These are phyloP conservation scores for Lycaon pictus DNA, from an alignment of 2,113 vertebrate species.

Conservation along the genomic window DNA sequence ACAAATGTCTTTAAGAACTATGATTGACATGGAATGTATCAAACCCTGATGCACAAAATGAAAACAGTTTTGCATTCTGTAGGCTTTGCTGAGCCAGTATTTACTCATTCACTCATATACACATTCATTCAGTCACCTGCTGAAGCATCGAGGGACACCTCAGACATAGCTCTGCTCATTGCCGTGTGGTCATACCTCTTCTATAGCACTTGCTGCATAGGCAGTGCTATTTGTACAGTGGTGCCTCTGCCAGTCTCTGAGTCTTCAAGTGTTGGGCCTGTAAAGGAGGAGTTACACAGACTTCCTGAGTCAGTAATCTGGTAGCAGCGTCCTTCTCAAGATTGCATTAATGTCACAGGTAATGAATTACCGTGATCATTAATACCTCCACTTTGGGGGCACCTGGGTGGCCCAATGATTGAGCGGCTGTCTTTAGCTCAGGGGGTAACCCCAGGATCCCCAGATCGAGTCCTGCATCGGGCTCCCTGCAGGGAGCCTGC, in stretches of 20 bases:
- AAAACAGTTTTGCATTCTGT: not conserved
- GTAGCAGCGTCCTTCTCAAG: not conserved
- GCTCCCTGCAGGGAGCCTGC: too few species aligned
- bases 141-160: not conserved
- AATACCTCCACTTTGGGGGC: not conserved
- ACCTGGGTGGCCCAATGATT: too few species aligned
- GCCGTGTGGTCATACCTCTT: not conserved
- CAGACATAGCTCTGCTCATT: not conserved
- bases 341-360: not conserved
- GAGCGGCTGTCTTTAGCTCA: too few species aligned
- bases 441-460: too few species aligned
- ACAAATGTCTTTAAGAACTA: conserved; percentile 28
- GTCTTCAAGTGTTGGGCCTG: not conserved
- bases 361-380: conserved; percentile 22
- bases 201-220: not conserved
- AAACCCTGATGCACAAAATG: not conserved
- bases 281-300: not conserved
- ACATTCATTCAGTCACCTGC: not conserved
- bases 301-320: not conserved
- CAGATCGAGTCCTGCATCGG: too few species aligned
- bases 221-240: not conserved
- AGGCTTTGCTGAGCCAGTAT: not conserved
- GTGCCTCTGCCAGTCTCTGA: not conserved
- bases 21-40: not conserved
- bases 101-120: not conserved